phyloP scores from a whole-genome alignment of 2,113 vertebrate genomes.

The Saguinus imperator region DNA sequence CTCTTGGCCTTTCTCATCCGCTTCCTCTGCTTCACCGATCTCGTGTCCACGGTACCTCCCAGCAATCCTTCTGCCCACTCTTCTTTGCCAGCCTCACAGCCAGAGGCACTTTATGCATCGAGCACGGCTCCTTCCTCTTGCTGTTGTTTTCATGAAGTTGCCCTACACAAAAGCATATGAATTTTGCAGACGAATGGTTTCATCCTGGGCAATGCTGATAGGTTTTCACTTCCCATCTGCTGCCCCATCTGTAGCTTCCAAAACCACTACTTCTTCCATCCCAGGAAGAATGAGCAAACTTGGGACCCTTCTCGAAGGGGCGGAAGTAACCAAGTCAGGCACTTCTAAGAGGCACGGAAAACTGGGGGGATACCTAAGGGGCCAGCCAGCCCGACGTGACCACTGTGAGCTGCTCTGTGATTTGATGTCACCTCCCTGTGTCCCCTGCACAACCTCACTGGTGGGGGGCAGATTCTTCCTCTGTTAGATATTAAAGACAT shows the following conservation, averaged over 20 bases:
- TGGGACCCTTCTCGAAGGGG: neutral
- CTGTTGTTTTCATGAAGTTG: conserved; percentile 63
- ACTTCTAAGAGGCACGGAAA: neutral
- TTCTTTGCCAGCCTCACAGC: conserved; percentile 31
- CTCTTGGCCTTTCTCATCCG: neutral
- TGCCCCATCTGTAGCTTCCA: conserved; percentile 81
- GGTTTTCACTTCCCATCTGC: conserved; percentile 83
- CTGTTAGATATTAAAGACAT: neutral
- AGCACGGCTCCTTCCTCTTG: conserved; percentile 62
- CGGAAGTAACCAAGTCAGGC: neutral
- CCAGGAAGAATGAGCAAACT: conserved; percentile 66
- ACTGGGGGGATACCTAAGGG: neutral
- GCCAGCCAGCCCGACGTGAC: neutral
- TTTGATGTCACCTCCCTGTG: neutral
- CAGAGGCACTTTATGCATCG: conserved; percentile 32
- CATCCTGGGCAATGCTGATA: conserved; percentile 79
- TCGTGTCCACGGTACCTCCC: accelerated
- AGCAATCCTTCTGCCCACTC: neutral
- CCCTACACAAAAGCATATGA: conserved; percentile 76
- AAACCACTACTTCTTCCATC: conserved; percentile 64
- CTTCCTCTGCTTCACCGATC: neutral
- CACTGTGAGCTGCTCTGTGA: neutral
- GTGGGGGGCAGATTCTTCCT: neutral
- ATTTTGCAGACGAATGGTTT: conserved; percentile 82
- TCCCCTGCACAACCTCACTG: neutral